Conservation (phyloP, 2,113 vertebrate genomes). For the Pachypanchax playfairii region DNA sequence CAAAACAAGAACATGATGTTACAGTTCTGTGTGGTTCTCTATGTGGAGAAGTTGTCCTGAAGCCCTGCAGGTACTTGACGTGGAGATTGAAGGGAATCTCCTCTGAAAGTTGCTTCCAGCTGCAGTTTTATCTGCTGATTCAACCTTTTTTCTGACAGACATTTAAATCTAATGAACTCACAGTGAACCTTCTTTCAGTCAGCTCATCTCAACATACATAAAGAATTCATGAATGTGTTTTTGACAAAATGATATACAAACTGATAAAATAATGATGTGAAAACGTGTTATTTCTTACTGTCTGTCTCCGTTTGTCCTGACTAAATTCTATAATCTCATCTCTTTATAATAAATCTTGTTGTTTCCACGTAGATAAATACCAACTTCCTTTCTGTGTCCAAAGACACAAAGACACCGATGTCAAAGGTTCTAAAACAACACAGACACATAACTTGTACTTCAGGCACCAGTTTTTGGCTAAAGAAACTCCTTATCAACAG, state of each 20-base stretch:
- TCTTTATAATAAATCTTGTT: not conserved
- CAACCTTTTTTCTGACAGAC: not conserved
- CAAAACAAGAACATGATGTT: not conserved
- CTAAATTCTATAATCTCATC: too few species aligned
- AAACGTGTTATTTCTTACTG: not conserved
- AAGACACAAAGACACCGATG: too few species aligned
- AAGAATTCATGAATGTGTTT: too few species aligned
- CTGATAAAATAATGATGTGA: not conserved
- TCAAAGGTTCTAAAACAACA: too few species aligned
- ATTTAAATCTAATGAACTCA: not conserved
- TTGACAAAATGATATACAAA: not conserved
- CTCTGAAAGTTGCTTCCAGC: not conserved
- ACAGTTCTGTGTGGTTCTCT: too few species aligned
- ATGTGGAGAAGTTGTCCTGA: not conserved
- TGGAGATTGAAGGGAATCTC: not conserved
- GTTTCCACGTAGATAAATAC: not conserved
- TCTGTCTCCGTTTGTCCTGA: not conserved
- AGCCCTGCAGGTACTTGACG: not conserved
- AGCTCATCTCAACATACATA: not conserved
- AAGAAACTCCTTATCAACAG: too few species aligned
- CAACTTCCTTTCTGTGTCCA: too few species aligned
- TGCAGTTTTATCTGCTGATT: slow-evolving; percentile 11
- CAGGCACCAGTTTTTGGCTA: too few species aligned
- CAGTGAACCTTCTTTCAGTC: not conserved
- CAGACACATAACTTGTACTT: too few species aligned